These are phyloP conservation scores for Steatornis caripensis DNA, from an alignment of 2,113 vertebrate species.

Conservation along the genomic window DNA sequence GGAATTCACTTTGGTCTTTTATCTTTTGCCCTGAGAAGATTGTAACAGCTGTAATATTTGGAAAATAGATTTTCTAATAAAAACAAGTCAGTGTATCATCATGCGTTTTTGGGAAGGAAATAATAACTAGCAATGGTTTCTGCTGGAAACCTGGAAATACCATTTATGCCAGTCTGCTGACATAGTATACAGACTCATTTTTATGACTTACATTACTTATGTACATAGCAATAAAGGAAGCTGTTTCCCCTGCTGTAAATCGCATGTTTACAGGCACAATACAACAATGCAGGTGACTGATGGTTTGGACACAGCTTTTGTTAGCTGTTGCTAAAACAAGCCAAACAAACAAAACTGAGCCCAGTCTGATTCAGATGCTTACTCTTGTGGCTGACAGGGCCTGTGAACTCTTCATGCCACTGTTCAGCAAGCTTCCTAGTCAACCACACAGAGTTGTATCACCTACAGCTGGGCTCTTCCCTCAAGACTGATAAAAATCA, in stretches of 20 bases:
- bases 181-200: background rate
- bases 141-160: background rate
- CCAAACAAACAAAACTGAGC: background rate
- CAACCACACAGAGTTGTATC: background rate
- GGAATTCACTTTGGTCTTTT: background rate
- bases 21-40: background rate
- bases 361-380: background rate
- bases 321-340: background rate
- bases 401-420: background rate
- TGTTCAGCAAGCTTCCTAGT: background rate
- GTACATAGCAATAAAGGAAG: background rate
- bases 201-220: background rate
- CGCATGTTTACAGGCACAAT: background rate
- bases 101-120: background rate
- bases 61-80: background rate
- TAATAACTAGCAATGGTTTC: background rate
- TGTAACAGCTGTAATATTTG: background rate
- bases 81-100: background rate
- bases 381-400: rapidly evolving
- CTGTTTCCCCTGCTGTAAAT: background rate
- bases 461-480: background rate
- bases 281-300: background rate
- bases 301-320: background rate
- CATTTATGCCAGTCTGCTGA: background rate
- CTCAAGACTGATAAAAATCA: background rate